These are phyloP conservation scores for Sinohyriopsis cumingii DNA, from an alignment of 2,888 invertebrate species.

Conservation along the genomic window DNA sequence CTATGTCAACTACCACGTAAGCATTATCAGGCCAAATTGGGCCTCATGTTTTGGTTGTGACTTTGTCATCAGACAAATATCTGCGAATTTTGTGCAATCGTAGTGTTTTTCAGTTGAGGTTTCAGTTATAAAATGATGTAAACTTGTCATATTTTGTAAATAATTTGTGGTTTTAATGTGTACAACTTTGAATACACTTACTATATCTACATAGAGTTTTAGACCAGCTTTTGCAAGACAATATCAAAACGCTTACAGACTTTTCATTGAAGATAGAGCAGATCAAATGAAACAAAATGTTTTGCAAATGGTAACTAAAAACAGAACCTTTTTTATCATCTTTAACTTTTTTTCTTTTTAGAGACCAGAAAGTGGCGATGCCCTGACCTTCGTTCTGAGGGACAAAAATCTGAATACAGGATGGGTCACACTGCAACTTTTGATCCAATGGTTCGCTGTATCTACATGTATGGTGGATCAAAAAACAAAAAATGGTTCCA, in stretches of 20 bases:
- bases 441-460: constrained; percentile 64
- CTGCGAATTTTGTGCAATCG: too few relatives aligned
- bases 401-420: constrained; percentile 60
- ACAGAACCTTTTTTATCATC: neutral
- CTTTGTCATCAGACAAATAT: too few relatives aligned
- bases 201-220: too few relatives aligned
- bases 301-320: neutral
- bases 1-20: too few relatives aligned
- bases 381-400: constrained; percentile 46
- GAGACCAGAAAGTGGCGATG: constrained; percentile 60
- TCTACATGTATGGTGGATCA: constrained; percentile 69
- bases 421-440: constrained; percentile 70
- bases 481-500: constrained; percentile 69
- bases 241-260: neutral
- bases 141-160: too few relatives aligned
- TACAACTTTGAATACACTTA: too few relatives aligned
- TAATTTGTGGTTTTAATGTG: too few relatives aligned
- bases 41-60: too few relatives aligned
- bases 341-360: constrained; percentile 17
- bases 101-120: too few relatives aligned
- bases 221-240: too few relatives aligned
- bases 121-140: too few relatives aligned
- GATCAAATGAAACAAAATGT: neutral
- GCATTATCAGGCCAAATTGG: too few relatives aligned
- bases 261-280: neutral